Base-by-base conservation (phyloP, 2,797 vertebrate species). In the Rhinophrynus dorsalis region DNA sequence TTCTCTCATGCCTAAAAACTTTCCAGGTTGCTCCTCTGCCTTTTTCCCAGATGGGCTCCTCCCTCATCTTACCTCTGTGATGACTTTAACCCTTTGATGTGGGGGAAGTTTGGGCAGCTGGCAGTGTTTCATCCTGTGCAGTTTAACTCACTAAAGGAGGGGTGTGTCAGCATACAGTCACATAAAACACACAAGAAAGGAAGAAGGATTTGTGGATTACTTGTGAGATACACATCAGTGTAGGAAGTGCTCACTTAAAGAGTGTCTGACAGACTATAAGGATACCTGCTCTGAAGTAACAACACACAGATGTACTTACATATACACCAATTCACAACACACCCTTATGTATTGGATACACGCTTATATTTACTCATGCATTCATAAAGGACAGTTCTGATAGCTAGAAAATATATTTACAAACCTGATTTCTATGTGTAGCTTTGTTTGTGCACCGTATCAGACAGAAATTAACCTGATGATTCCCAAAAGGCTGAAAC, bases 131-230 rank as follows among this genome's bases (percentile, higher is more conserved):
- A 18, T 32, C 52, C 61, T 60, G 55, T 73, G 69, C 66, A 57
- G 69, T 73, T 65, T 59, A 70, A 56, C 69, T 73, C 27, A 58
- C 60, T 59, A 66, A 73, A 44, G 45, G 21, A 73, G 42, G 37
- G 69, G 69, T 60, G 69, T 73, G 69, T 60, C 54, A 20, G 33
- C 47, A 44, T 5, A 62, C 69, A 73, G 69, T 59, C 69, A 42
- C 54, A 54, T 42, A 29, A 66, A 73, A 58, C 69, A 65, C 61
- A 73, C 62, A 73, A 65, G 69, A 73, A 73, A 66, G 69, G 61
- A 66, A 65, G 61, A 59, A 45, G 61, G 69, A 73, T 73, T 66
- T 73, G 44, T 24, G 69, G 69, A 73, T 73, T 73, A 73, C 69
- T 55, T 73, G 69, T 24, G 30, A 73, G 54, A 60, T 44, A 26